Evolutionary conservation across 2,888 invertebrate genomes (phyloP).

Genomic region (Emmelina monodactyla): DNA sequence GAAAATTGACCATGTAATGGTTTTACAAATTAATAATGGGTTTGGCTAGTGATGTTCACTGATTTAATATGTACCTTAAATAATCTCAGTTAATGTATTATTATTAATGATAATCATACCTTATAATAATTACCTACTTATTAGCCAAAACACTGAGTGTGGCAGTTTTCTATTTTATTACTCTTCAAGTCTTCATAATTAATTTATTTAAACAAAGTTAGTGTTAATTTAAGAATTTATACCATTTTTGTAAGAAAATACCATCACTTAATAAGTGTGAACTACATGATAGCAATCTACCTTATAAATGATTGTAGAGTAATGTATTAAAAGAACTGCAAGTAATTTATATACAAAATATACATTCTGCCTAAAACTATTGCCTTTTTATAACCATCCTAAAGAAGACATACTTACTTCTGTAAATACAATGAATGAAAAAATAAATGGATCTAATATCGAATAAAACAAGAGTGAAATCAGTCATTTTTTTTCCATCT

Average conservation of each 20-base stretch:
- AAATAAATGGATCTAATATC: too few species aligned
- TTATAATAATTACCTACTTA: neutral
- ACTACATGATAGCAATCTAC: constrained; percentile 45
- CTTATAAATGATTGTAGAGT: constrained; percentile 41
- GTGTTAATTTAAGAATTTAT: constrained; percentile 23
- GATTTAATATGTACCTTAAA: constrained; percentile 48
- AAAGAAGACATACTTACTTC: too few species aligned
- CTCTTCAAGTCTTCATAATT: too few species aligned
- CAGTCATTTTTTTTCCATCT: too few species aligned
- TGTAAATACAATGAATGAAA: too few species aligned
- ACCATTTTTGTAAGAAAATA: constrained; percentile 35
- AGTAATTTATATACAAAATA: constrained; percentile 61
- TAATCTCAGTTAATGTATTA: constrained; percentile 62
- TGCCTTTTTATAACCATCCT: constrained; percentile 28
- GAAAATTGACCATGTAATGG: constrained; percentile 38
- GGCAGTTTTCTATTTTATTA: neutral
- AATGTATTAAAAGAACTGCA: constrained; percentile 55
- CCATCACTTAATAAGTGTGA: constrained; percentile 52
- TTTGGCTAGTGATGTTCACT: constrained; percentile 40
- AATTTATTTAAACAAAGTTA: constrained; percentile 32
- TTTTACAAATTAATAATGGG: constrained; percentile 16
- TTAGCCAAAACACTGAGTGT: neutral
- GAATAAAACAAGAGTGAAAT: too few species aligned
- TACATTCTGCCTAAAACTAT: constrained; percentile 52
- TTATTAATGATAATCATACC: neutral